Evolutionary conservation across 1,140 invertebrate genomes (phyloP), one percentile per base, ranked within the genome.

Genomic region (Euschistus heros): DNA sequence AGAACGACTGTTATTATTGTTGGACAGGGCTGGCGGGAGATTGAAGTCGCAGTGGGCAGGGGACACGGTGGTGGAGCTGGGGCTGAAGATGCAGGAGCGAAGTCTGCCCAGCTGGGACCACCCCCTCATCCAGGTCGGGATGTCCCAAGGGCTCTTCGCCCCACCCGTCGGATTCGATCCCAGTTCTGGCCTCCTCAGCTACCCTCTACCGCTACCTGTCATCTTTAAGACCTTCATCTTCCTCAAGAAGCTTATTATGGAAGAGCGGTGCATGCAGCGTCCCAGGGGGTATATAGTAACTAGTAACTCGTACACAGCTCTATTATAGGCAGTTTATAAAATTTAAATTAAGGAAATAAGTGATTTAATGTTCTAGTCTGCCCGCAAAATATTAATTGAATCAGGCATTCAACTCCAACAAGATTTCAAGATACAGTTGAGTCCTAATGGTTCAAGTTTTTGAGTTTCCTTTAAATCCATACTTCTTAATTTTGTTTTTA

Each of bases 61-160:
- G 15, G 54, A 57, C 54, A 57, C 54, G 5, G 54, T 57, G 18
- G 54, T 57, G 18, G 54, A 57, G 24, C 54, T 57, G 4, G 54
- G 54, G 0, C 15, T 57, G 2, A 26, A 24, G 14, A 17, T 22
- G 24, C 8, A 3, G 0, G 3, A 22, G 24, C 3, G 15, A 2
- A 2, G 24, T 4, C 18, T 0, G 15, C 24, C 24, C 3, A 26
- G 4, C 6, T 57, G 54, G 54, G 24, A 26, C 24, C 20, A 57
- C 18, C 54, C 54, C 14, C 54, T 57, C 1, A 4, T 57, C 10
- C 18, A 57, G 24, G 2, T 17, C 2, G 54, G 20, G 18, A 8
- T 50, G 47, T 50, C 47, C 47, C 6, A 5, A 6, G 47, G 47
- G 5, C 2, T 50, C n/a, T 50, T 50, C 22, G 4, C 3, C 2